phyloP scores from a whole-genome alignment of 2,797 vertebrate genomes.

The Okamejei kenojei region DNA sequence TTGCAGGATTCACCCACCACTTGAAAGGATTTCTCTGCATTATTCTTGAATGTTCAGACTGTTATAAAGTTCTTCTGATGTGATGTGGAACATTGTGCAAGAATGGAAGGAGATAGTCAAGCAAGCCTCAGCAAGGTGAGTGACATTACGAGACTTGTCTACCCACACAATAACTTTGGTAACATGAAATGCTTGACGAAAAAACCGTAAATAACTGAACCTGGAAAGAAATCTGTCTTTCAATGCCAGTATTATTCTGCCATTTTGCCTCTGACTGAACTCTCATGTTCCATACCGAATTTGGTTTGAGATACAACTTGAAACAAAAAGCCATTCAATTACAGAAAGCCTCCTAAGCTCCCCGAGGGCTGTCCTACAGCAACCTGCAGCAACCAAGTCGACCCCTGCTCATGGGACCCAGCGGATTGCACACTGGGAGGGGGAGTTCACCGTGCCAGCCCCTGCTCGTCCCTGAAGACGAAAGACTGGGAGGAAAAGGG shows the following conservation, averaged over 20 bases:
- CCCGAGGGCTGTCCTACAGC: too few species aligned
- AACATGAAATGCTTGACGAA: not conserved
- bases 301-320: not conserved
- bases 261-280: not conserved
- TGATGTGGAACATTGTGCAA: not conserved
- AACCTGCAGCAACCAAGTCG: too few species aligned
- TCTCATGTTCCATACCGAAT: not conserved
- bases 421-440: too few species aligned
- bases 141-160: not conserved
- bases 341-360: too few species aligned
- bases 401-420: too few species aligned
- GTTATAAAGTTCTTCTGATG: not conserved
- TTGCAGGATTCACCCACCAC: not conserved
- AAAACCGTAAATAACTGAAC: not conserved
- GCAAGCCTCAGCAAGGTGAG: not conserved
- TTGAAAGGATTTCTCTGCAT: not conserved
- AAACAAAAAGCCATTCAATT: not conserved
- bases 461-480: too few species aligned
- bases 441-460: not conserved
- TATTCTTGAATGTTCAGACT: not conserved
- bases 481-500: too few species aligned
- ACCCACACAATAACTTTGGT: not conserved
- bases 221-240: not conserved
- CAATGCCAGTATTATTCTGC: not conserved
- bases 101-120: not conserved